A percentile compares a stretch with the other conserved stretches of the same genome.
phyloP scores from a whole-genome alignment of 2,113 vertebrate genomes.

The Notarius quadriscutis region DNA sequence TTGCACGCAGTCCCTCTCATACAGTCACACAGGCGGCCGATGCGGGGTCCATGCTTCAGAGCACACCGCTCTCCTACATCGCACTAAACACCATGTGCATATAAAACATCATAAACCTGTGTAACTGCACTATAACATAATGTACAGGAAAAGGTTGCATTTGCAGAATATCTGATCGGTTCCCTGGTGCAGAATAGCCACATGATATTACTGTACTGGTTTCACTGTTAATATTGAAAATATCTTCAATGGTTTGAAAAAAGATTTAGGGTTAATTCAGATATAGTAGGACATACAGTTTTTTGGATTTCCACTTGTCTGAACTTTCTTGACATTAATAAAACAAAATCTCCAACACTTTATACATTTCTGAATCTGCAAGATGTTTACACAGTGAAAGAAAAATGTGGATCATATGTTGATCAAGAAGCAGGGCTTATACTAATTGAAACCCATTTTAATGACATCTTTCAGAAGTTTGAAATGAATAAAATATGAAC shows the following conservation, averaged over 20 bases:
- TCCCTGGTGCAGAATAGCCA: background rate
- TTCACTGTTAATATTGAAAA: background rate
- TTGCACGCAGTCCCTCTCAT: constrained; percentile 76
- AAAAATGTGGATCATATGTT: no score
- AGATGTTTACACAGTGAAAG: background rate
- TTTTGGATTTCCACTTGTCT: background rate
- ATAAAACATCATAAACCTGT: background rate
- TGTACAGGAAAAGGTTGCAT: background rate
- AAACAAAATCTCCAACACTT: background rate
- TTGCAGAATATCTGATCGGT: background rate
- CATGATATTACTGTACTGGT: background rate
- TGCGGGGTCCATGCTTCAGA: constrained; percentile 77
- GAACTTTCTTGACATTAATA: background rate
- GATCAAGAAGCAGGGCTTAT: no score
- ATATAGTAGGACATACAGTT: background rate
- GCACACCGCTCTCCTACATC: constrained; percentile 78
- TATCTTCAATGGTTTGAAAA: background rate
- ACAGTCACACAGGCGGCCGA: constrained; percentile 80
- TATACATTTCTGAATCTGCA: background rate
- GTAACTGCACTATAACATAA: background rate
- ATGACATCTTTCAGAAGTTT: background rate
- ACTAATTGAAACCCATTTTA: background rate
- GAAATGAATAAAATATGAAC: background rate
- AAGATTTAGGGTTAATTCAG: background rate
- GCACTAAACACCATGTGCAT: constrained; percentile 60